These are phyloP conservation scores for Chlorodrepanis virens DNA, from an alignment of 2,113 vertebrate species.

Conservation along the genomic window DNA sequence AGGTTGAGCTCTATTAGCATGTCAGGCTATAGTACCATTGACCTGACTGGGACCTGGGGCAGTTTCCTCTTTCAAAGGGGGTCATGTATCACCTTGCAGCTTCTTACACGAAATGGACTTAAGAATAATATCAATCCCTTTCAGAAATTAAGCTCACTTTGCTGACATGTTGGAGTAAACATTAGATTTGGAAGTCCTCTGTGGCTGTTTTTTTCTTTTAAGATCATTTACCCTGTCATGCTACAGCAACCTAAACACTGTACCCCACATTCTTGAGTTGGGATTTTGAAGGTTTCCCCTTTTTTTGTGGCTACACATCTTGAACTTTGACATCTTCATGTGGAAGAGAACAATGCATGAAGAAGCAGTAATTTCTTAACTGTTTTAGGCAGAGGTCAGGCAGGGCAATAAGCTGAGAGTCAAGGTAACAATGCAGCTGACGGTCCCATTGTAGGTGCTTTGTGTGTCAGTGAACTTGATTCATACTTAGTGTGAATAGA, in stretches of 20 bases:
- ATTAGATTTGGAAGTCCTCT: neutral
- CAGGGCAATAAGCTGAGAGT: conserved; percentile 57
- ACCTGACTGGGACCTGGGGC: accelerated
- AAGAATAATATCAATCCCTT: neutral
- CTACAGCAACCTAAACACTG: neutral
- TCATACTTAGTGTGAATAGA: conserved; percentile 65
- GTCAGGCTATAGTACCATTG: neutral
- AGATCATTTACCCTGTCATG: neutral
- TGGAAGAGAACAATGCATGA: neutral
- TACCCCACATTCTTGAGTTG: neutral
- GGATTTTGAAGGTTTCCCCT: neutral
- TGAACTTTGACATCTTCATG: conserved; percentile 47
- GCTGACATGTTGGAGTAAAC: neutral
- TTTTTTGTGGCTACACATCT: neutral
- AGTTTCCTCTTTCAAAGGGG: neutral
- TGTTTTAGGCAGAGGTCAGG: conserved; percentile 57
- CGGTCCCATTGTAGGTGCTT: conserved; percentile 8
- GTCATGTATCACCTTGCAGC: neutral
- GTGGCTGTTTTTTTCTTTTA: neutral
- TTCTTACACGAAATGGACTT: neutral
- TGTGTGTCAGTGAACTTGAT: conserved; percentile 75
- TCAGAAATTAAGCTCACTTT: neutral
- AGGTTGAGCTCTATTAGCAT: neutral
- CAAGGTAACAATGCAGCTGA: conserved; percentile 68
- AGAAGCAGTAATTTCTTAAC: conserved; percentile 42